Percentiles rank a stretch among this genome's conserved stretches.
Evolutionary conservation across 2,888 invertebrate species (phyloP).

Genomic region (Zelleria hepariella): DNA sequence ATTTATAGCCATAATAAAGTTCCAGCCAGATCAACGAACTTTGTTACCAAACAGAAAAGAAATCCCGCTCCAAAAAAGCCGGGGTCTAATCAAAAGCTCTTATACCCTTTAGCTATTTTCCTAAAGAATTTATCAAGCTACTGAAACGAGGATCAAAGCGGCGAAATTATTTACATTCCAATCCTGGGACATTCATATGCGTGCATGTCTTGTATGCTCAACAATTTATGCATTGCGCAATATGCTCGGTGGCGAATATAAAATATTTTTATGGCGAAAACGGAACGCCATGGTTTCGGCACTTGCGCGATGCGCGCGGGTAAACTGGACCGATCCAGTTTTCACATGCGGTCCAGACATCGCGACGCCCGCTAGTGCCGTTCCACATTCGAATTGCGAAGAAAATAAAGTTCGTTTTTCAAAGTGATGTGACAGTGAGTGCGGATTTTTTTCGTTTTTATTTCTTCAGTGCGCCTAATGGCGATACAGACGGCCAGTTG

Average conservation of each 20-base stretch:
- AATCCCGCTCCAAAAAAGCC: background rate
- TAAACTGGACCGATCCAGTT: background rate
- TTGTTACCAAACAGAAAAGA: background rate
- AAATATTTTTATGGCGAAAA: slow-evolving; percentile 57
- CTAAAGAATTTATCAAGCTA: background rate
- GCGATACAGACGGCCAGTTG: background rate
- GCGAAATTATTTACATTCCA: background rate
- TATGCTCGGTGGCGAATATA: slow-evolving; percentile 33
- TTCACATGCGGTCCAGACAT: slow-evolving; percentile 37
- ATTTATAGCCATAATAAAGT: background rate
- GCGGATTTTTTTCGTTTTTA: background rate
- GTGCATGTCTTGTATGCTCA: slow-evolving; percentile 6
- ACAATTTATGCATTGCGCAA: slow-evolving; percentile 55
- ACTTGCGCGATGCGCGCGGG: background rate
- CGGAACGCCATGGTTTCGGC: slow-evolving; percentile 6
- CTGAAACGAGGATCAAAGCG: background rate
- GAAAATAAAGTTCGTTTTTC: background rate
- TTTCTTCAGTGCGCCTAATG: background rate
- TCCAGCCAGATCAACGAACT: background rate
- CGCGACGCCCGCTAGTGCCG: slow-evolving; percentile 25
- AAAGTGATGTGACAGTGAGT: slow-evolving; percentile 4
- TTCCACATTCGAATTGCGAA: background rate
- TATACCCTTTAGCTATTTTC: background rate
- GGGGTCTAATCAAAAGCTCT: background rate
- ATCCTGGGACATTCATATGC: background rate